phyloP scores from a whole-genome alignment of 2,888 invertebrate species.

The Loripinus fragilis region DNA sequence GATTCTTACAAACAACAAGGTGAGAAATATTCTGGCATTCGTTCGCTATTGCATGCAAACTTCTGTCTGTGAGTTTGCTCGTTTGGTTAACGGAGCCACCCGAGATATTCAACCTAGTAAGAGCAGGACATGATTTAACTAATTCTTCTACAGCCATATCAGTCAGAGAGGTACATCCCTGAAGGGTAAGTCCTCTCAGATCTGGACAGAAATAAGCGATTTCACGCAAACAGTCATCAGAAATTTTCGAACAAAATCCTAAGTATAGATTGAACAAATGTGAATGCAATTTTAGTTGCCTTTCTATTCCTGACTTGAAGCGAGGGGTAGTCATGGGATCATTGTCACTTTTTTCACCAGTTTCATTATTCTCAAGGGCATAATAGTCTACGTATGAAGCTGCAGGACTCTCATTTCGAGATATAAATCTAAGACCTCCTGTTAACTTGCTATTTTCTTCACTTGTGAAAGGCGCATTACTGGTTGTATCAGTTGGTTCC shows the following conservation, averaged over 20 bases:
- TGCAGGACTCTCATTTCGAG: neutral
- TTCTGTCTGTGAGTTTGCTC: conserved; percentile 56
- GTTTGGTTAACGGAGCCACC: conserved; percentile 59
- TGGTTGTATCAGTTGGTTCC: neutral
- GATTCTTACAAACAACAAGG: conserved; percentile 50
- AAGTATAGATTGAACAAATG: conserved; percentile 58
- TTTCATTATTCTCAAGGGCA: neutral
- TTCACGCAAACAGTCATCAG: conserved; percentile 57
- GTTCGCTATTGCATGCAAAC: conserved; percentile 50
- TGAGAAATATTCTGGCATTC: conserved; percentile 46
- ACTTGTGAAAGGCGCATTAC: neutral
- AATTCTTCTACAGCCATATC: conserved; percentile 58
- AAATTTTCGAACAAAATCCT: conserved; percentile 64
- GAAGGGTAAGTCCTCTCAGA: conserved; percentile 54
- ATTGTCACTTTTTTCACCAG: neutral
- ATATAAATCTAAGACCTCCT: no score
- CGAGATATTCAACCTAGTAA: conserved; percentile 58
- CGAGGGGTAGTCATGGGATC: neutral
- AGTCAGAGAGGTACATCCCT: conserved; percentile 64
- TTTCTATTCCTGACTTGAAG: no score
- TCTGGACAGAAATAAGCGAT: conserved; percentile 62
- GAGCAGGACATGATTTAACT: conserved; percentile 50
- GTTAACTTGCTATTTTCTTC: neutral
- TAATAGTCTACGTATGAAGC: neutral
- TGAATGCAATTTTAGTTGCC: conserved; percentile 39